A percentile compares a stretch with the other conserved stretches of the same genome.
Evolutionary conservation across 1,140 invertebrate species (phyloP).

Genomic region (Lepeophtheirus salmonis): DNA sequence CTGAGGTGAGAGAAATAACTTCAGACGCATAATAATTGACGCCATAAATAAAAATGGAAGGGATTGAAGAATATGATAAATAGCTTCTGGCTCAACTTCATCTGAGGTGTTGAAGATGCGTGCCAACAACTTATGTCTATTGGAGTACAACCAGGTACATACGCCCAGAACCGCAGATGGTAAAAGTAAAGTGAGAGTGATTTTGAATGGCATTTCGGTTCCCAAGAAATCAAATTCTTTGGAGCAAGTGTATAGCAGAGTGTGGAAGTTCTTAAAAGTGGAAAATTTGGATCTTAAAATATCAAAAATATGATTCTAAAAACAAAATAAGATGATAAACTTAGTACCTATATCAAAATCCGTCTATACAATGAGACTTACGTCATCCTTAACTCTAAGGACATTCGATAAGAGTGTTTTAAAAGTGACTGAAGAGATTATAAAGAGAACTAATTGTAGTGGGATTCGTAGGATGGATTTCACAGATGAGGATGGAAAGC

Average conservation of each 20-base stretch:
- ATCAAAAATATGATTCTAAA: conserved; percentile 50
- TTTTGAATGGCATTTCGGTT: conserved; percentile 31
- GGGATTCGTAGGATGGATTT: conserved; percentile 21
- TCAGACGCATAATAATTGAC: conserved; percentile 57
- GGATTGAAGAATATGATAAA: neutral
- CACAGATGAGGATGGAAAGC: neutral
- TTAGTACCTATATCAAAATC: no score
- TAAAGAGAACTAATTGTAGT: conserved; percentile 26
- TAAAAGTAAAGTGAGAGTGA: conserved; percentile 36
- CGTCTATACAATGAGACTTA: conserved; percentile 27
- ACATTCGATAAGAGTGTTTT: conserved; percentile 31
- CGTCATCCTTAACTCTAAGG: conserved; percentile 37
- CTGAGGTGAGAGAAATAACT: conserved; percentile 61
- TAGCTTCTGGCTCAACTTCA: neutral
- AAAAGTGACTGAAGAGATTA: conserved; percentile 27
- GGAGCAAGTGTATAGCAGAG: conserved; percentile 60
- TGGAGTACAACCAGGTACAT: conserved; percentile 21
- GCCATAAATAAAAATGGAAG: conserved; percentile 24
- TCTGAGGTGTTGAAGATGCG: neutral
- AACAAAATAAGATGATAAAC: no score
- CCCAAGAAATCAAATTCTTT: conserved; percentile 62
- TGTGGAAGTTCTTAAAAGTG: conserved; percentile 55
- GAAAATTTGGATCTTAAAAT: conserved; percentile 54
- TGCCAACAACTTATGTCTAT: neutral
- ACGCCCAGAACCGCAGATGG: conserved; percentile 34